phyloP scores from a whole-genome alignment of 2,888 invertebrate genomes.

The Torymus texanus region DNA sequence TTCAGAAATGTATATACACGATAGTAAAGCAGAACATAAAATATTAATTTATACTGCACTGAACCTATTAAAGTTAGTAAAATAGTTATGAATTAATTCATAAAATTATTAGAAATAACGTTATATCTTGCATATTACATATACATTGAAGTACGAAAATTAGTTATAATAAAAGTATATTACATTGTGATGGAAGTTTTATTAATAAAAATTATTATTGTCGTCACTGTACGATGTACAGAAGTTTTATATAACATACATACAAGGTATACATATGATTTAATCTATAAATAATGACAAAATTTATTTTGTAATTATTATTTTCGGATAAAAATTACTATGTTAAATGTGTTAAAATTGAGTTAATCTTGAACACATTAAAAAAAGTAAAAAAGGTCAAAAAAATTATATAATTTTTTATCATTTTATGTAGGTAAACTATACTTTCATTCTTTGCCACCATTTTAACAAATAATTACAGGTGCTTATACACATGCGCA shows the following conservation, averaged over 20 bases:
- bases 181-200: neutral
- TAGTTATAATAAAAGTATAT: constrained; percentile 7
- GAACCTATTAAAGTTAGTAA: neutral
- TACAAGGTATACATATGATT: too few species aligned
- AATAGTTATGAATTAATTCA: neutral
- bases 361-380: too few species aligned
- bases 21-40: too few species aligned
- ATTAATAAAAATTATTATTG: constrained; percentile 55
- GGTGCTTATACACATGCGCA: constrained; percentile 13
- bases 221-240: constrained; percentile 54
- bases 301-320: too few species aligned
- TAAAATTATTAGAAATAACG: constrained; percentile 8
- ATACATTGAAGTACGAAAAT: too few species aligned
- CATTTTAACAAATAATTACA: constrained; percentile 23
- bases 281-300: too few species aligned
- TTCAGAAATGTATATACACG: too few species aligned
- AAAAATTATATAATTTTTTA: neutral
- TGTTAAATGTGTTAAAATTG: too few species aligned
- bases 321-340: too few species aligned
- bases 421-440: neutral
- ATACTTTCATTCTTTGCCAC: constrained; percentile 28
- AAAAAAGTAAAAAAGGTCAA: too few species aligned
- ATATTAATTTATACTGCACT: neutral
- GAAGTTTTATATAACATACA: constrained; percentile 25
- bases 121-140: too few species aligned